Base-by-base conservation (phyloP, 2,888 invertebrate genomes). In the Drosophila affinis region DNA sequence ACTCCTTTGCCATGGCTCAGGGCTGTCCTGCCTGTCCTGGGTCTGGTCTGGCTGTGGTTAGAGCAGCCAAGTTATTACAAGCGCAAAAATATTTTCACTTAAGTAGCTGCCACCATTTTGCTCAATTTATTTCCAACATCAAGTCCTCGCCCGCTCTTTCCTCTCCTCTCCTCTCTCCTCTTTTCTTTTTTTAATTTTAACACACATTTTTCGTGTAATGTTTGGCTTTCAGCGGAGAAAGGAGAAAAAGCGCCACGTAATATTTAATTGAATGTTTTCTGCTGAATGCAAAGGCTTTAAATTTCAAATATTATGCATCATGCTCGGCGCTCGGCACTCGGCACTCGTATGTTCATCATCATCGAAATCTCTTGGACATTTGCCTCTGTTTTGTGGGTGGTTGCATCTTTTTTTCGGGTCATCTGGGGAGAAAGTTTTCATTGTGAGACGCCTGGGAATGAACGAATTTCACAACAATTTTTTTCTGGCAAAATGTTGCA, bases 101-200 rank as follows among this genome's bases (percentile, higher is more conserved):
- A 85, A 85, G 88, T 88, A 86, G 87, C 85, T 86, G 88, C 84
- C 84, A 88, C 77, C 77, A 86, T 86, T 86, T 85, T 79, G 84
- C 81, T 85, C 87, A 86, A 85, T 86, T 85, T 85, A 85, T 88
- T 85, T 85, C 72, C 71, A 71, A 77, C 87, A 76, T 83, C 71
- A 58, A 63, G 56, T 17, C n/a, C 48, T 48, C 67, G 48, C 24
- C 10, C 44, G 17, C 46, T 29, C 24, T 21, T 60, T 46, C 59
- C 24, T 10, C 44, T 12, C 46, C 18, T 2, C 24, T 24, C 24
- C 21, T 14, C 45, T 6, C 47, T 32, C 17, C 18, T 24, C n/a
- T 54, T 72, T 72, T 29, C 63, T 53, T 58, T 76, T 77, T 74
- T 84, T 78, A 82, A 82, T 86, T 82, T 87, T 58, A 65, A n/a